Evolutionary conservation across 2,113 vertebrate genomes (phyloP).

Genomic region (Stigmatopora nigra): DNA sequence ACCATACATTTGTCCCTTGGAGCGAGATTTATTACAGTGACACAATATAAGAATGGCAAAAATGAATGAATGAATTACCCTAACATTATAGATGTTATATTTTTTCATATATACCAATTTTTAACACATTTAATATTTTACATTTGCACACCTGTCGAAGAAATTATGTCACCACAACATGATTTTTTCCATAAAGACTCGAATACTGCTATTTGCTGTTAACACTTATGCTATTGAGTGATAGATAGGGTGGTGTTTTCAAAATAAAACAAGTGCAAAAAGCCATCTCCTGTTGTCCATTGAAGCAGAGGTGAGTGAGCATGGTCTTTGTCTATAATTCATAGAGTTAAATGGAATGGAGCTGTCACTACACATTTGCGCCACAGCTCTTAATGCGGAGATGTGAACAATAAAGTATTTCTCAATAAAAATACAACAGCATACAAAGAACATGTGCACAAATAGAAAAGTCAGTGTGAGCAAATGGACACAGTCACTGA

Average conservation of each 20-base stretch:
- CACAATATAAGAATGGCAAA: not conserved
- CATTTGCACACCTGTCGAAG: not conserved
- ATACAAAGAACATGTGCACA: conserved; percentile 41
- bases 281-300: conserved; percentile 34
- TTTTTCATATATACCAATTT: not conserved
- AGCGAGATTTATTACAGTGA: conserved; percentile 23
- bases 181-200: conserved; percentile 14
- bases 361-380: conserved; percentile 48
- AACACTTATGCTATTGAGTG: conserved; percentile 16
- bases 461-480: conserved; percentile 19
- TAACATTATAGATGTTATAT: not conserved
- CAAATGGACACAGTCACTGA: not conserved
- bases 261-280: conserved; percentile 37
- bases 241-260: conserved; percentile 25
- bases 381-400: conserved; percentile 26
- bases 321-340: conserved; percentile 74
- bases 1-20: conserved; percentile 52
- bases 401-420: conserved; percentile 43
- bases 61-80: not conserved
- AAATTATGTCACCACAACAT: not conserved
- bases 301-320: conserved; percentile 38
- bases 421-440: conserved; percentile 18
- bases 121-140: not conserved
- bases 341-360: conserved; percentile 62
- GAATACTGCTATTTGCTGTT: conserved; percentile 21